Evolutionary conservation across 2,113 vertebrate genomes (phyloP).

Genomic region (Theristicus caerulescens): DNA sequence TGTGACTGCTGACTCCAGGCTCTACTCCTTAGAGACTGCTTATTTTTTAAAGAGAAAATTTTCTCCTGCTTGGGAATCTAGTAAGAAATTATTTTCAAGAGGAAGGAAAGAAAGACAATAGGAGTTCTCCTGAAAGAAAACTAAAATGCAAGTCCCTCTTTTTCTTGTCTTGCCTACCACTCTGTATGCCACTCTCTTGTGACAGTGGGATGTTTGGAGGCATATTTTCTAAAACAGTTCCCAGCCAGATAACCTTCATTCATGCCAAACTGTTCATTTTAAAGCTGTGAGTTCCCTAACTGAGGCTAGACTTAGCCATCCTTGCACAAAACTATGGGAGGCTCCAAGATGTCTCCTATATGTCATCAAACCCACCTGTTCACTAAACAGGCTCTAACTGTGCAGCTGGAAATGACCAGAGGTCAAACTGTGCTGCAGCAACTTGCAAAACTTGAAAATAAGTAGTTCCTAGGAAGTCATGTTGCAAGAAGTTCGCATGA

Average conservation of each 20-base stretch:
- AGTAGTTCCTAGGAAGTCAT: not conserved
- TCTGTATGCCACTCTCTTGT: not conserved
- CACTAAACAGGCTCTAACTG: not conserved
- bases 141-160: not conserved
- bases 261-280: not conserved
- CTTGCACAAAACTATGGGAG: not conserved
- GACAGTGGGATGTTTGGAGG: not conserved
- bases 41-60: not conserved
- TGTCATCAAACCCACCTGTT: not conserved
- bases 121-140: not conserved
- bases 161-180: not conserved
- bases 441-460: not conserved
- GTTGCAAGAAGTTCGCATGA: not conserved
- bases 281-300: not conserved
- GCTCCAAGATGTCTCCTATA: not conserved
- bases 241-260: not conserved
- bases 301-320: not conserved
- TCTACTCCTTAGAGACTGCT: not conserved
- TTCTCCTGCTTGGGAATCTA: not conserved
- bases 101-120: not conserved
- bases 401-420: not conserved
- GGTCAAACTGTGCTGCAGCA: not conserved
- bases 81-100: not conserved
- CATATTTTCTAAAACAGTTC: not conserved
- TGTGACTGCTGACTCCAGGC: not conserved